Conservation (phyloP, 2,797 vertebrate genomes). For the Zalophus californianus region DNA sequence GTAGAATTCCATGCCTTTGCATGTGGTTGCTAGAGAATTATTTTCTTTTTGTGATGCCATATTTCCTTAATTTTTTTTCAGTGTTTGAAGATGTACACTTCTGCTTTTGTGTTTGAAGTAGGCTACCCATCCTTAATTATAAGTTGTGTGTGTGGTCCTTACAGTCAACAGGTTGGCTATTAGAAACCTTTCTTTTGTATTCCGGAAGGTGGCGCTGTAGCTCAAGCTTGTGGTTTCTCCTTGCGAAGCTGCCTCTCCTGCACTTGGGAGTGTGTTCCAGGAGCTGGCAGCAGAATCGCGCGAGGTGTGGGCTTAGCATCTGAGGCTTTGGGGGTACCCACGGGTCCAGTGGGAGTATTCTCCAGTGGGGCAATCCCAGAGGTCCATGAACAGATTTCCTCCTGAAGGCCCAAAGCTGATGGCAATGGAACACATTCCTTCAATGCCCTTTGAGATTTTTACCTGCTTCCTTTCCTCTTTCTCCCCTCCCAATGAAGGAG, state of each 20-base stretch:
- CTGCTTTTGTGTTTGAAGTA: not conserved
- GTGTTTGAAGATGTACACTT: not conserved
- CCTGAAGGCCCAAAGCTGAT: not conserved
- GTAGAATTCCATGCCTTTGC: not conserved
- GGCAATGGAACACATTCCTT: not conserved
- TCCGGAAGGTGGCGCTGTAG: slow-evolving; percentile 25
- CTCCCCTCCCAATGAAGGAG: not conserved
- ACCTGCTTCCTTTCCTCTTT: not conserved
- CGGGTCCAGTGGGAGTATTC: not conserved
- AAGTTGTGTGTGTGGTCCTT: not conserved
- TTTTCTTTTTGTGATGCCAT: not conserved
- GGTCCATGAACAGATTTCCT: not conserved
- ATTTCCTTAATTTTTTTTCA: not conserved
- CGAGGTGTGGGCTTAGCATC: not conserved
- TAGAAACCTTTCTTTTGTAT: not conserved
- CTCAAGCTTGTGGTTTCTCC: slow-evolving; percentile 27
- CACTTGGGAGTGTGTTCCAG: not conserved
- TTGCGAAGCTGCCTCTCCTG: rapidly evolving
- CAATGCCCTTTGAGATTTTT: not conserved
- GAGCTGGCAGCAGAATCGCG: too few species aligned
- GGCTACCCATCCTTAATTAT: not conserved
- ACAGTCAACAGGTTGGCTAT: not conserved
- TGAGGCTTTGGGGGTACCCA: not conserved
- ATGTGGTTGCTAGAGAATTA: not conserved
- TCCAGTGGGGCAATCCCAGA: not conserved